Percentiles rank a stretch among this genome's conserved stretches.
These are phyloP conservation scores for Coremacera marginata DNA, from an alignment of 2,888 invertebrate species.

Conservation along the genomic window DNA sequence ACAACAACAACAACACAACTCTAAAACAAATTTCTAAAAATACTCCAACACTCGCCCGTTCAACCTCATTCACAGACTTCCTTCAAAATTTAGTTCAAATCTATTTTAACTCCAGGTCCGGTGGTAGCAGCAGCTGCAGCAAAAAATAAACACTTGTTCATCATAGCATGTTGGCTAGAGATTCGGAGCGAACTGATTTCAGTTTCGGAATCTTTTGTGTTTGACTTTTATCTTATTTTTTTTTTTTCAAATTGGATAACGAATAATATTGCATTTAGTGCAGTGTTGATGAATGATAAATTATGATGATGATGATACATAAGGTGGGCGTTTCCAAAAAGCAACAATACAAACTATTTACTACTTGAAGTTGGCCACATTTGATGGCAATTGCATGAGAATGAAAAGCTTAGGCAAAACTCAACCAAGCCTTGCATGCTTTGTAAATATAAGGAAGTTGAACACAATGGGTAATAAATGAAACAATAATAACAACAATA, in stretches of 20 bases:
- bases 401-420: neutral
- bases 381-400: neutral
- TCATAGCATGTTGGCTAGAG: neutral
- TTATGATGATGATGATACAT: neutral
- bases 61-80: conserved; percentile 15
- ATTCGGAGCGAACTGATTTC: too few relatives aligned
- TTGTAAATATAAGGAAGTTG: neutral
- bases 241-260: too few relatives aligned
- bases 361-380: neutral
- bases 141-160: conserved; percentile 30
- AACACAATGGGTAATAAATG: neutral
- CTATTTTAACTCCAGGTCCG: conserved; percentile 31
- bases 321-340: neutral
- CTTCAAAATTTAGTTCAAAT: conserved; percentile 32
- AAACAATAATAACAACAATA: too few relatives aligned
- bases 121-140: neutral
- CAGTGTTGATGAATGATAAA: neutral
- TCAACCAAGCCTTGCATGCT: neutral
- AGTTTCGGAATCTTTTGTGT: too few relatives aligned
- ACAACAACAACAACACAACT: neutral
- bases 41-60: conserved; percentile 5
- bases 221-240: too few relatives aligned
- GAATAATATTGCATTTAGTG: too few relatives aligned
- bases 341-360: neutral
- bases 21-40: conserved; percentile 11